A percentile compares a stretch with the other conserved stretches of the same genome.
These are phyloP conservation scores for Mercenaria mercenaria DNA, from an alignment of 1,140 invertebrate genomes.

Conservation along the genomic window DNA sequence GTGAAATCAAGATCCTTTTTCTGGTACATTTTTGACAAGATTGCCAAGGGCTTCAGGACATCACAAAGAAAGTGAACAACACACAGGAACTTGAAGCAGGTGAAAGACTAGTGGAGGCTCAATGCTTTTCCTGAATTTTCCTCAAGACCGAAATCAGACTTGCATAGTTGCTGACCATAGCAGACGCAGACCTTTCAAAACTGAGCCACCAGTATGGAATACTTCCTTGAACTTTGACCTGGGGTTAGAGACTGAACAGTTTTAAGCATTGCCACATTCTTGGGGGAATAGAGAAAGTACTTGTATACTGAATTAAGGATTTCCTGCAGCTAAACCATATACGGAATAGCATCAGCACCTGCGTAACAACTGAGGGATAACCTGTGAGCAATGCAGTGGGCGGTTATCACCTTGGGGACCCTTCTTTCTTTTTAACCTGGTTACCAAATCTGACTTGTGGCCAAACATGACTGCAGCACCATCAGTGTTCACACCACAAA, in stretches of 20 bases:
- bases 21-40: conserved; percentile 56
- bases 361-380: conserved; percentile 34
- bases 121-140: conserved; percentile 11
- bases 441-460: conserved; percentile 53
- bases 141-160: conserved; percentile 41
- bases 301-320: conserved; percentile 57
- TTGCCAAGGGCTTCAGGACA: conserved; percentile 41
- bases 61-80: conserved; percentile 18
- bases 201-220: conserved; percentile 61
- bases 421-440: conserved; percentile 21
- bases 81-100: no score
- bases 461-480: conserved; percentile 46
- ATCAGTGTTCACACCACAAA: no score
- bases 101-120: no score
- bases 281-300: conserved; percentile 42
- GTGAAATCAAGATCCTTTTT: conserved; percentile 43
- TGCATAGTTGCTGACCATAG: conserved; percentile 32
- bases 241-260: no score
- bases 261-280: conserved; percentile 37
- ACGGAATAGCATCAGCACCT: conserved; percentile 37
- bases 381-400: conserved; percentile 63
- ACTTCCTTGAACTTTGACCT: conserved; percentile 21
- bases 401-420: conserved; percentile 13
- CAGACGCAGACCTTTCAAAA: conserved; percentile 36
- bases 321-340: no score